Percentiles rank a stretch among this genome's conserved stretches.
These are phyloP conservation scores for Calcarius lapponicus DNA, from an alignment of 2,797 vertebrate genomes.

Conservation along the genomic window DNA sequence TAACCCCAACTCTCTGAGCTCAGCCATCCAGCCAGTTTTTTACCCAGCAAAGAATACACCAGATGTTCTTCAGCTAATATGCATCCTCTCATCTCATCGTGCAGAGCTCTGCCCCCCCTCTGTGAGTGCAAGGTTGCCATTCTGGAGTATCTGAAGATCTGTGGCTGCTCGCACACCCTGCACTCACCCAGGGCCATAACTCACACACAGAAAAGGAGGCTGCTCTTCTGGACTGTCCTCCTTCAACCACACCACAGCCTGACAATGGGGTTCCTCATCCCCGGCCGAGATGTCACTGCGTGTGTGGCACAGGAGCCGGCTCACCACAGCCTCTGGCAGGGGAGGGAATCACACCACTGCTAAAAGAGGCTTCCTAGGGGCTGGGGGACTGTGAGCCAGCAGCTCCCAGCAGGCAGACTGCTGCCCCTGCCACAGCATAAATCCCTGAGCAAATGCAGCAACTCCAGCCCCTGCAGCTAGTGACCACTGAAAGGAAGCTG, in stretches of 20 bases:
- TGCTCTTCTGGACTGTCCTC: neutral
- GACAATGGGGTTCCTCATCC: neutral
- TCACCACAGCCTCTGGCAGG: neutral
- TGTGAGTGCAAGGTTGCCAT: neutral
- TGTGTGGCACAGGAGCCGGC: neutral
- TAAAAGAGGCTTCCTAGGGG: neutral
- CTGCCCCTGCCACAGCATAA: neutral
- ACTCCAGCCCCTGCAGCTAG: too few relatives aligned
- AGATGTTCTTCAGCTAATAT: neutral
- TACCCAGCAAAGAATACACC: accelerated
- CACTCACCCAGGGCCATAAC: neutral
- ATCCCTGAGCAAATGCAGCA: neutral
- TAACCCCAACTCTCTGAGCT: neutral
- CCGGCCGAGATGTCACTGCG: accelerated
- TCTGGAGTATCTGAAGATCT: neutral
- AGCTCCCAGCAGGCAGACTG: neutral
- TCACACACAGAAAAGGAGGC: neutral
- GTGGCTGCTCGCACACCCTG: neutral
- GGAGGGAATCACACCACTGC: neutral
- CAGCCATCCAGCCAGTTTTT: accelerated
- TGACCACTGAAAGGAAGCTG: neutral
- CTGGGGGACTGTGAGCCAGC: accelerated
- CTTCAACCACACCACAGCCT: accelerated
- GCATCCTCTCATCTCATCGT: neutral
- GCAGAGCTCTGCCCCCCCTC: neutral